These are phyloP conservation scores for Hyles vespertilio DNA, from an alignment of 1,140 invertebrate species.

Conservation along the genomic window DNA sequence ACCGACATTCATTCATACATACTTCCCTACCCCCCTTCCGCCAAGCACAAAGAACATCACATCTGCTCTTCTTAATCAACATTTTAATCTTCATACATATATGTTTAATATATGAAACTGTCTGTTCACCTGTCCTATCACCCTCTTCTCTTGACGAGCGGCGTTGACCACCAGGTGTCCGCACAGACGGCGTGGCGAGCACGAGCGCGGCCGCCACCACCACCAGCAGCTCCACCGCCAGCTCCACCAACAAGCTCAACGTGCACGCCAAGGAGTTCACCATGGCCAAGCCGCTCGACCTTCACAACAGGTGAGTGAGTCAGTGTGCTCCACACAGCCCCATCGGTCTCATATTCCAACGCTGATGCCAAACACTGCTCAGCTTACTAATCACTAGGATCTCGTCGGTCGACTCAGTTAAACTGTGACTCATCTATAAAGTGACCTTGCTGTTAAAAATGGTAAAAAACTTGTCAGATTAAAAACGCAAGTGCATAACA, in stretches of 20 bases:
- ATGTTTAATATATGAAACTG: neutral
- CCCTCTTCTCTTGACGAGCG: constrained; percentile 67
- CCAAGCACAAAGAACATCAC: neutral
- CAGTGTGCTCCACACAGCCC: no score
- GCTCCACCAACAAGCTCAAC: constrained; percentile 80
- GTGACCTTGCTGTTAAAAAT: no score
- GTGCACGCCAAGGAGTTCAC: constrained; percentile 91
- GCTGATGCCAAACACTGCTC: no score
- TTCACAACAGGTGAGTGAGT: constrained; percentile 77
- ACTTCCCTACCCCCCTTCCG: constrained; percentile 5
- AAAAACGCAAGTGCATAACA: no score
- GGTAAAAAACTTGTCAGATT: no score
- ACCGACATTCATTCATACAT: constrained; percentile 16
- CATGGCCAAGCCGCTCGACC: constrained; percentile 80
- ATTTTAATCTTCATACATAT: no score
- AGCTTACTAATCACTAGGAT: no score
- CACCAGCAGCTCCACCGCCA: constrained; percentile 20
- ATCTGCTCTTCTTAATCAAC: no score
- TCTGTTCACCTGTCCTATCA: constrained; percentile 50
- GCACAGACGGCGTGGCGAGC: constrained; percentile 65
- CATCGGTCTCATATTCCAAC: no score
- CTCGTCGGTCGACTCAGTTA: no score
- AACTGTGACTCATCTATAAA: no score
- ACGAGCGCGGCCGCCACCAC: constrained; percentile 30
- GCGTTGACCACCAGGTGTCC: constrained; percentile 71